These are phyloP conservation scores for Tichodroma muraria DNA, from an alignment of 2,113 vertebrate species.

Conservation along the genomic window DNA sequence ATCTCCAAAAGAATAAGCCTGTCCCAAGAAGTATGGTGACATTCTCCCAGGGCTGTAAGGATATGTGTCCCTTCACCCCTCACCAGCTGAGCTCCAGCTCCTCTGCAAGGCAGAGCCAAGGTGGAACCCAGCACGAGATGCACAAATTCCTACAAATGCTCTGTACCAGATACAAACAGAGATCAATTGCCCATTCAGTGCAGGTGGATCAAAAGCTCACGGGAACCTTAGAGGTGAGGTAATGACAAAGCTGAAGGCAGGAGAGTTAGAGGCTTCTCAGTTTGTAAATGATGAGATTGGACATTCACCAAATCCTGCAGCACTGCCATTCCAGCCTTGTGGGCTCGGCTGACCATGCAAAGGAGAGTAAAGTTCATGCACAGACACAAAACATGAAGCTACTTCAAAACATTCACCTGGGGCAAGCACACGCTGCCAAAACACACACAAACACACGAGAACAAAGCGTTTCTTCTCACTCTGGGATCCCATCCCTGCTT, in stretches of 20 bases:
- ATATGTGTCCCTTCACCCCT: fast-evolving
- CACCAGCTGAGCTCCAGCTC: background rate
- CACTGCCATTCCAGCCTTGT: background rate
- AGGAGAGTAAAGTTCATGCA: background rate
- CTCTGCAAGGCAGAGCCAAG: background rate
- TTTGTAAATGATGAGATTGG: background rate
- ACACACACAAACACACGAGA: background rate
- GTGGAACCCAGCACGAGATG: background rate
- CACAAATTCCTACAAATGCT: background rate
- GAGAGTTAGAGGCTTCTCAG: background rate
- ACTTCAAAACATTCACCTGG: background rate
- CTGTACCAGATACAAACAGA: background rate
- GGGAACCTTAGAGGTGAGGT: background rate
- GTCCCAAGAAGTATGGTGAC: background rate
- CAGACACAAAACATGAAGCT: background rate
- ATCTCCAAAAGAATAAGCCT: background rate
- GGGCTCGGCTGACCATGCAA: background rate
- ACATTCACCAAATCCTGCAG: background rate
- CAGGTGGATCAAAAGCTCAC: background rate
- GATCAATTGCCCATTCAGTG: background rate
- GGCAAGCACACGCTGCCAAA: background rate
- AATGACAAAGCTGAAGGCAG: background rate
- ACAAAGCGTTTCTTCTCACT: background rate
- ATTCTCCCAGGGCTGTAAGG: background rate
- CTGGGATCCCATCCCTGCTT: background rate